Conservation (phyloP, 2,888 invertebrate genomes). For the Orthonychiurus folsomi region DNA sequence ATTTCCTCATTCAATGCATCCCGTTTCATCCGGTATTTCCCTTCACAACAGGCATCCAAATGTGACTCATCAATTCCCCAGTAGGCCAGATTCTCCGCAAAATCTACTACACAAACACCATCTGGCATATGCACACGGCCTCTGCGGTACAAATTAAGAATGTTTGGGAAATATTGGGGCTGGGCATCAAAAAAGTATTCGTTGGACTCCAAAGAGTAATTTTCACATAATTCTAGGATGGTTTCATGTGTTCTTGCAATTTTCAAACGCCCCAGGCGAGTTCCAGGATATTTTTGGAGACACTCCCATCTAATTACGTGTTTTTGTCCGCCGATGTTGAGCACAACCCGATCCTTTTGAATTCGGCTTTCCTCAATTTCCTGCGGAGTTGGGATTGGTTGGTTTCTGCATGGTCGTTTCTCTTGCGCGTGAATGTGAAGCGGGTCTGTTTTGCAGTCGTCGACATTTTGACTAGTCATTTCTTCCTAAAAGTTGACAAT, state of each 20-base stretch:
- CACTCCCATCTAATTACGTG: conserved; percentile 29
- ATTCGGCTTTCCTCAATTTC: too few relatives aligned
- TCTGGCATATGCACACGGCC: conserved; percentile 22
- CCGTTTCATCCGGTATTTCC: conserved; percentile 20
- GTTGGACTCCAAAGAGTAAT: conserved; percentile 13
- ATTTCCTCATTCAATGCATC: conserved; percentile 20
- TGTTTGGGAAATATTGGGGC: conserved; percentile 17
- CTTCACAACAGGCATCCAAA: conserved; percentile 23
- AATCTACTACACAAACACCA: conserved; percentile 24
- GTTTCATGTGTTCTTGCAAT: background rate
- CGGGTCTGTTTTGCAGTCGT: too few relatives aligned
- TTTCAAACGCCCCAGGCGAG: background rate
- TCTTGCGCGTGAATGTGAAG: too few relatives aligned
- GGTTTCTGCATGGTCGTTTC: too few relatives aligned
- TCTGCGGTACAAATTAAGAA: conserved; percentile 26
- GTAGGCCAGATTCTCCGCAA: conserved; percentile 23
- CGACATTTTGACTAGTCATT: too few relatives aligned
- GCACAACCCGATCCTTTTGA: conserved; percentile 20
- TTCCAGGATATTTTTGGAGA: conserved; percentile 20
- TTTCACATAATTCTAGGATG: background rate
- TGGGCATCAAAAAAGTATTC: conserved; percentile 24
- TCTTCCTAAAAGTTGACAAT: too few relatives aligned
- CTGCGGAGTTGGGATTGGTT: too few relatives aligned
- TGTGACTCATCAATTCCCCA: conserved; percentile 25
- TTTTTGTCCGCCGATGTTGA: conserved; percentile 25